Evolutionary conservation across 2,888 invertebrate genomes (phyloP), one percentile per base, ranked within the genome.

Genomic region (Zaprionus lineosus): DNA sequence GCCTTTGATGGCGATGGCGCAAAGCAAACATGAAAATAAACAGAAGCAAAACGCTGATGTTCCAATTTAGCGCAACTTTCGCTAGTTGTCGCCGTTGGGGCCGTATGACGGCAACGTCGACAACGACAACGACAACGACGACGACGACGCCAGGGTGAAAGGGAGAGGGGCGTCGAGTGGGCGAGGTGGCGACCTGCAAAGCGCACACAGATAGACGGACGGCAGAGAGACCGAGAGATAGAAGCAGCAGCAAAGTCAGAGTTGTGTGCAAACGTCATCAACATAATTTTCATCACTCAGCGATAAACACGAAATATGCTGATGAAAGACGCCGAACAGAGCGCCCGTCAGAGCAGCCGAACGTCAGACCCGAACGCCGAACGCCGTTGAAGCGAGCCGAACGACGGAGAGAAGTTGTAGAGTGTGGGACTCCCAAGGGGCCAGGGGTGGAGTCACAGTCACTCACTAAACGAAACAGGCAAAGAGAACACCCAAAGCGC

Each of bases 241-340:
- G 11, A 33, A 26, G 37, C 18, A 26, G 24, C 24, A 34, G 2
- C 46, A 41, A 50, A 41, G 56, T 4, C 58, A 34, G 36, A 51
- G 67, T 11, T 66, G 53, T 60, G 59, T 74, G 81, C 75, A 73
- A 81, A 81, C 81, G 83, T 79, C 81, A 83, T 81, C 83, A 81
- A 75, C 79, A 81, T 81, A 81, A 82, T 81, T 82, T 82, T 82
- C 81, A 81, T 81, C 81, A 83, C 83, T 83, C 81, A 79, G 82
- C 74, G 61, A 73, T 73, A 74, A 73, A 73, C 57, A 74, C 73
- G 66, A 82, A 81, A 83, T 83, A 74, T 75, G 81, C 73, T 81
- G 81, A 81, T 83, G 81, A 81, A 81, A 81, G 83, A 79, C 71
- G 63, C 83, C 77, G 71, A 79, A 77, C 77, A 77, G 72, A 68